Evolutionary conservation across 2,888 invertebrate species (phyloP), one percentile per base, ranked within the genome.

Genomic region (Sesamia inferens): DNA sequence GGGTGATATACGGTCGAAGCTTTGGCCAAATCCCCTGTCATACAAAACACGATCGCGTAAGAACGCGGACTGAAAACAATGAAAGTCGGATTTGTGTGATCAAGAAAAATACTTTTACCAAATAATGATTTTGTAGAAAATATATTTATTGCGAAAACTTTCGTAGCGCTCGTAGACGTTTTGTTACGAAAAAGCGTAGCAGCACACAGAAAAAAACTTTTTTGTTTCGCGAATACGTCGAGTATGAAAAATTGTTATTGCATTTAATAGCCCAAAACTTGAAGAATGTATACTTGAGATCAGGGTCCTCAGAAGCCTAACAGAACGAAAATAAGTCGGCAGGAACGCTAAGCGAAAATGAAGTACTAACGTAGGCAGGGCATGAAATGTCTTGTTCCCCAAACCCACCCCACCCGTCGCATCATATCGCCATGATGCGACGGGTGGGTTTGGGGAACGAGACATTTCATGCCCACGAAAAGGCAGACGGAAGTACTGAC

Each of bases 71-170:
- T 74, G 83, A 74, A 83, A 83, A 83, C 83, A 83, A 74, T 83
- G 83, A 81, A 81, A 81, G 70, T 83, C 74, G 83, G 74, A 81
- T 81, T 81, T 74, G 79, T 79, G 79, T 70, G 83, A 81, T 79
- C 79, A 74, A 79, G 79, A 61, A 68, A 79, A 79, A 79, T 78
- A 69, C 61, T 78, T 66, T 68, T 63, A 55, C 44, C 68, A 82
- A 80, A 73, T 82, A 65, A 65, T 66, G 71, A 57, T 79, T 76
- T 71, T 39, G 57, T 51, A 13, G 71, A 58, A 71, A 78, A 31
- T 62, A 44, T 61, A 4, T 39, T 7, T 22, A 22, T 47, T 8
- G 22, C 42, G 48, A 51, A 71, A 22, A 65, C 8, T 54, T 74
- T 73, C 42, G 54, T 73, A 59, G 42, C 76, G 14, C 19, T 66